Conservation (phyloP, 1,140 invertebrate genomes). For the Drosophila kurseongensis region DNA sequence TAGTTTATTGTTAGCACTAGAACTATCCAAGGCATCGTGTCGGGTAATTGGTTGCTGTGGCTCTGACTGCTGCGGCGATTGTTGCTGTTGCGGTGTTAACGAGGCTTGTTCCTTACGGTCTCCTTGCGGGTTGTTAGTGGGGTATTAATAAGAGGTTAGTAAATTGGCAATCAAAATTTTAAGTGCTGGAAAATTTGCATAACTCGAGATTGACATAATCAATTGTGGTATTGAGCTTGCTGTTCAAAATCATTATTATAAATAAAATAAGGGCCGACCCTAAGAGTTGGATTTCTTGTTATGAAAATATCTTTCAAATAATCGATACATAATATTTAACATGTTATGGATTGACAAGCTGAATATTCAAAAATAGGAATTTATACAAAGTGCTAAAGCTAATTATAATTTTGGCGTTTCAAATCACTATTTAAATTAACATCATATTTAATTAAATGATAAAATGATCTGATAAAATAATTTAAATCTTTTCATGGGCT, state of each 20-base stretch:
- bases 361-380: too few species aligned
- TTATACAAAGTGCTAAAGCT: too few species aligned
- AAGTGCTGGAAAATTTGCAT: background rate
- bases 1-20: slow-evolving; percentile 70
- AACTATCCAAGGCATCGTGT: slow-evolving; percentile 74
- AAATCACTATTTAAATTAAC: too few species aligned
- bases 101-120: slow-evolving; percentile 75
- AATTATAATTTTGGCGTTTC: too few species aligned
- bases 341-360: too few species aligned
- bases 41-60: slow-evolving; percentile 56
- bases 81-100: slow-evolving; percentile 47
- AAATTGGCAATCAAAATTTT: slow-evolving; percentile 9
- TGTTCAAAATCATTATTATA: background rate
- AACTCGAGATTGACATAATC: background rate
- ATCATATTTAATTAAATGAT: too few species aligned
- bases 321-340: too few species aligned
- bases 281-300: too few species aligned
- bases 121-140: slow-evolving; percentile 39
- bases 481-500: too few species aligned
- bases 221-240: background rate
- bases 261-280: too few species aligned
- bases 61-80: slow-evolving; percentile 31
- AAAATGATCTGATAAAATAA: too few species aligned
- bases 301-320: too few species aligned
- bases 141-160: slow-evolving; percentile 8